Percentiles rank a stretch among this genome's conserved stretches.
Conservation (phyloP, 1,140 invertebrate species). For the Bathynomus jamesi region DNA sequence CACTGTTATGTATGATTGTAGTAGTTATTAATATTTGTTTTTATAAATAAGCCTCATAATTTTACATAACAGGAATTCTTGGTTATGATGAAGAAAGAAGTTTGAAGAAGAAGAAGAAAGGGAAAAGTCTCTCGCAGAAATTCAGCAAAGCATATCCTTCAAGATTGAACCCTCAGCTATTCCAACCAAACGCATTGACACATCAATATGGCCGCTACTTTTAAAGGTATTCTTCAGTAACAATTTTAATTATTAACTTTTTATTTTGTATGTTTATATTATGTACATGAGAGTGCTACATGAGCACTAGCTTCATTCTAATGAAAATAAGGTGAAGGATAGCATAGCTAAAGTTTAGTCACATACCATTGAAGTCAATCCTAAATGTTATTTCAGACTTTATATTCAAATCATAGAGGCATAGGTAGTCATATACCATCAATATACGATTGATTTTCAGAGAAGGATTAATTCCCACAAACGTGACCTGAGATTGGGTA, state of each 20-base stretch:
- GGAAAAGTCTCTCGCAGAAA: background rate
- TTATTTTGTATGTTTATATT: background rate
- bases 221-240: slow-evolving; percentile 60
- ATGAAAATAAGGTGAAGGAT: slow-evolving; percentile 5
- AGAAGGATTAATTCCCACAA: no score
- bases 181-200: background rate
- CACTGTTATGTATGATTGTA: no score
- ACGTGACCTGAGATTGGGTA: no score
- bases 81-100: background rate
- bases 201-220: slow-evolving; percentile 78
- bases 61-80: background rate
- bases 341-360: slow-evolving; percentile 7
- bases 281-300: background rate
- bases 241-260: slow-evolving; percentile 4
- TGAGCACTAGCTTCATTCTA: background rate
- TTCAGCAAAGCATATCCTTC: background rate
- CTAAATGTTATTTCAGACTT: background rate
- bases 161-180: background rate
- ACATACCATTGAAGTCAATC: background rate
- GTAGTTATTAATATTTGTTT: no score
- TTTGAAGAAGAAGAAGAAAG: background rate
- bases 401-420: background rate
- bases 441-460: no score
- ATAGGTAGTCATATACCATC: background rate
- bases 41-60: no score